Evolutionary conservation across 2,797 vertebrate genomes (phyloP), one percentile per base, ranked within the genome.

Genomic region (Hybognathus amarus): DNA sequence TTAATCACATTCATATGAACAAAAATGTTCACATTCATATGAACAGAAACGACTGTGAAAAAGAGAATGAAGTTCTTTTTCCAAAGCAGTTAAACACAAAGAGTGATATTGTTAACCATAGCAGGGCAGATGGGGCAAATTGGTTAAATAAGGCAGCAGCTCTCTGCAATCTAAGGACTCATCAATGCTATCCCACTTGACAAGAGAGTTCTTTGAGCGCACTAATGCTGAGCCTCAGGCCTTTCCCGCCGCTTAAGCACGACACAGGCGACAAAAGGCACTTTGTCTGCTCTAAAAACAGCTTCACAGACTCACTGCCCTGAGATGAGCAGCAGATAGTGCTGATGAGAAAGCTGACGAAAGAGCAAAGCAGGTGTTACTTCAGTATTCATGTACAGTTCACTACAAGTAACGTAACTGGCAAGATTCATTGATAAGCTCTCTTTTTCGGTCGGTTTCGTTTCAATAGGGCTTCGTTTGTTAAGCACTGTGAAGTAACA

Each of bases 251-350:
- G 77, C 56, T 88, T 83, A 27, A 83, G 75, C 79, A 61, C 80
- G 83, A 79, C 80, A 81, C 63, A 22, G 38, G 70, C 69, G 64
- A 91, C 89, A 90, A 89, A 88, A 88, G 87, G 77, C 73, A 85
- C 75, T 85, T 63, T 88, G 87, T 88, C 79, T 86, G 75, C 73
- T 82, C 36, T 77, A 80, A 85, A 88, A 87, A 86, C 80, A 67
- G 70, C 83, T 77, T 50, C 50, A 79, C 69, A 68, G 84, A 80
- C 79, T 81, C 52, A 74, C 33, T 84, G 77, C 70, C 83, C 81
- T 77, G 84, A 84, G 77, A 83, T 75, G 80, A 84, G 82, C 83
- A 83, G 79, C 67, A 63, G 84, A 83, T 17, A 67, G 61, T 67
- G 33, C 79, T 86, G 81, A 83, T 85, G 76, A 82, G 83, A 86